Base-by-base conservation (phyloP, 2,113 vertebrate genomes). In the Oncorhynchus mykiss region DNA sequence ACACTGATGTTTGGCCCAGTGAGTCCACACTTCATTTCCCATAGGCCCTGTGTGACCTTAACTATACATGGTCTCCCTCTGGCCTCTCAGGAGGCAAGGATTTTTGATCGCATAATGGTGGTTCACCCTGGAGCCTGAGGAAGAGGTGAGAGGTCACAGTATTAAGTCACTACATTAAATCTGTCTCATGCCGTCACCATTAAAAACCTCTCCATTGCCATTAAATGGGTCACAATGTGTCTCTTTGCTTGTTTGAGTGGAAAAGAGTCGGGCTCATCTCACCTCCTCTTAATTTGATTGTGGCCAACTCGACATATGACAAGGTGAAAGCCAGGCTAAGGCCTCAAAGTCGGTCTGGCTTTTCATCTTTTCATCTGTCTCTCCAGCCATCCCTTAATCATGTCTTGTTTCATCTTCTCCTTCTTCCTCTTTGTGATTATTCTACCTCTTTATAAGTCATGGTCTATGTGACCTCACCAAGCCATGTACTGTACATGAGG, bases 161-260 rank as follows among this genome's bases (percentile, higher is more conserved):
- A 83, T 87, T 85, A 84, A 86, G 81, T 86, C 81, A 81, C 81
- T 82, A 81, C 84, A 86, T 89, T 87, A 87, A 88, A 85, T 76
- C 82, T 85, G 78, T 82, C 80, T 77, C 83, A 84, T n/a, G 16
- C 80, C 78, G 70, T 59, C 75, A 77, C 78, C 84, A 83, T 88
- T 87, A 84, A 82, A 82, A 80, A 80, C 76, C 70, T 77, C 84
- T 84, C 81, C 80, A 80, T 86, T 78, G 80, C 76, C 80, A 87
- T 89, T 88, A 87, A 86, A 73, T 39, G 67, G 83, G 83, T 88
- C 80, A 77, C 62, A 71, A 73, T 72, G 82, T 70, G 73, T 87
- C 71, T 80, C 71, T 78, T 74, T 80, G 45, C 73, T 78, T 62
- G 27, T 87, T 82, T 81, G 72, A 79, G 76, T 79, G 70, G 78